phyloP scores from a whole-genome alignment of 2,113 vertebrate genomes.

The Propithecus coquereli region DNA sequence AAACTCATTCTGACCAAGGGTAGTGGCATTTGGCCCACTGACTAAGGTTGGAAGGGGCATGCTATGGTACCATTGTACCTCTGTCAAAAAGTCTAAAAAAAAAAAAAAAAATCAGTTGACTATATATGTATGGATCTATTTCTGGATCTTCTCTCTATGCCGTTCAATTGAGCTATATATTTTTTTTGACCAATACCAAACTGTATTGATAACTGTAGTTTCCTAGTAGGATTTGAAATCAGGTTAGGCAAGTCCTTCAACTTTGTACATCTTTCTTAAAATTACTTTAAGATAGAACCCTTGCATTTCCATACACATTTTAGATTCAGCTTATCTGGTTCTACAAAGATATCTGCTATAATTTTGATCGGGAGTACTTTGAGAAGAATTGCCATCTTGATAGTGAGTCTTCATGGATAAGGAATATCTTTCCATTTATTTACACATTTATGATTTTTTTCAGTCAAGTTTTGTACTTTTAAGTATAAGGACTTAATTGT shows the following conservation, averaged over 20 bases:
- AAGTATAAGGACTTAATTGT: not conserved
- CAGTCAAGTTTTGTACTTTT: not conserved
- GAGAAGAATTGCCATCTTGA: not conserved
- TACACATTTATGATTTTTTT: not conserved
- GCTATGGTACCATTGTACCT: too few species aligned
- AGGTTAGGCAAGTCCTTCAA: not conserved
- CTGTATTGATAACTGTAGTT: not conserved
- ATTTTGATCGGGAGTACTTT: not conserved
- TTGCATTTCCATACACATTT: not conserved
- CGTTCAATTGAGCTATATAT: not conserved
- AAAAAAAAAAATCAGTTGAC: not conserved
- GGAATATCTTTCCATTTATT: not conserved
- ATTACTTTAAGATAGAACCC: not conserved
- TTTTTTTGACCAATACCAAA: not conserved
- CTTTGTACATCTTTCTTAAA: not conserved
- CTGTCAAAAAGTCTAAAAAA: not conserved
- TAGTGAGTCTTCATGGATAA: not conserved
- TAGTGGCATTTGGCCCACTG: not conserved
- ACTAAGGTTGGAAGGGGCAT: not conserved
- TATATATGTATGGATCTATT: not conserved
- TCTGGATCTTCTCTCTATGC: not conserved
- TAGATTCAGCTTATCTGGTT: not conserved
- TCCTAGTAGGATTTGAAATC: constrained; percentile 8
- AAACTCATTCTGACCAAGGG: not conserved
- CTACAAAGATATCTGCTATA: not conserved